These are phyloP conservation scores for Ciconia boyciana DNA, from an alignment of 2,113 vertebrate genomes.

Conservation along the genomic window DNA sequence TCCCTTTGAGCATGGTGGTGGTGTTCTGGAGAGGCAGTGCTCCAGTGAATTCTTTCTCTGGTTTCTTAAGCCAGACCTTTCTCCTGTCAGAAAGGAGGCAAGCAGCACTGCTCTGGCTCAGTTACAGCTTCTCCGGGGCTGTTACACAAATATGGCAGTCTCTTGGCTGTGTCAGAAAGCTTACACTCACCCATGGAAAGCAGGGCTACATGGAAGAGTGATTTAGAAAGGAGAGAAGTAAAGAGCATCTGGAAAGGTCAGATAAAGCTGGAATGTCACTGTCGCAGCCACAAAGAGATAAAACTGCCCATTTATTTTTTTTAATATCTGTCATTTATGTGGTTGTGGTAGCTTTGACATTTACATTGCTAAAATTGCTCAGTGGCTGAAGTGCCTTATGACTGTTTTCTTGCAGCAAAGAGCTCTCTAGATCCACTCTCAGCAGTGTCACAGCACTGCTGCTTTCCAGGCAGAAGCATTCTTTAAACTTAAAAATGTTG, in stretches of 20 bases:
- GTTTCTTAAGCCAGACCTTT: neutral
- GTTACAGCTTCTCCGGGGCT: neutral
- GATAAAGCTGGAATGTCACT: constrained; percentile 44
- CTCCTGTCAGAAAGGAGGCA: neutral
- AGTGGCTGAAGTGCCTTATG: neutral
- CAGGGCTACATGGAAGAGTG: neutral
- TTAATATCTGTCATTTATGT: constrained; percentile 13
- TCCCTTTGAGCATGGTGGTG: neutral
- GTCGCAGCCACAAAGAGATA: neutral
- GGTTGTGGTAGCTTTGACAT: neutral
- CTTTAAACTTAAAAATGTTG: neutral
- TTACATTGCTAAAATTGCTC: constrained; percentile 33
- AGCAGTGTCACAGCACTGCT: neutral
- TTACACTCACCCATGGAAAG: neutral
- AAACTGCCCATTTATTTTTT: neutral
- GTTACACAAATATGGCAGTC: neutral
- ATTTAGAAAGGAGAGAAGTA: constrained; percentile 7
- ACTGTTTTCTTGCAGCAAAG: neutral
- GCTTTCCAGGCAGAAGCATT: neutral
- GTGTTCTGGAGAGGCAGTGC: neutral
- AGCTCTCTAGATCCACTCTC: neutral
- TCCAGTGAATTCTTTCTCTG: neutral
- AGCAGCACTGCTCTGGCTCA: neutral
- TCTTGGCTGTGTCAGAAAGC: neutral
- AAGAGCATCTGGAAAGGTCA: constrained; percentile 54